Evolutionary conservation across 64 coral and sea anemone species (phyloP).

Genomic region (Trachythela sp.): DNA sequence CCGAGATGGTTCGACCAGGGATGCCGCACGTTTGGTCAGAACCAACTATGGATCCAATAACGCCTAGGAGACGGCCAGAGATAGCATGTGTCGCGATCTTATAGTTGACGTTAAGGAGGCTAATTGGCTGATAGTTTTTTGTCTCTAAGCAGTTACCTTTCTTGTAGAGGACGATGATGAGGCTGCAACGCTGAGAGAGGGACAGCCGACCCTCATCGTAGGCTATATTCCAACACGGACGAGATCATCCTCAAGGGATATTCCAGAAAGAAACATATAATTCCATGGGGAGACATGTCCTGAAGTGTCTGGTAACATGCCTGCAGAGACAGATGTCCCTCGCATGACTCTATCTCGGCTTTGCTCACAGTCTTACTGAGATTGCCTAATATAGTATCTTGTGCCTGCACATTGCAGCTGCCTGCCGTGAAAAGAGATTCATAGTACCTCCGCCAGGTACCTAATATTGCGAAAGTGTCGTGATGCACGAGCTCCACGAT

Average conservation of each 20-base stretch:
- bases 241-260: neutral
- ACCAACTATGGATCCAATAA: no score
- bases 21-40: no score
- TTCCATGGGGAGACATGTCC: neutral
- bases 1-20: no score
- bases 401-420: neutral
- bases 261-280: neutral
- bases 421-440: neutral
- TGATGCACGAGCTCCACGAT: neutral
- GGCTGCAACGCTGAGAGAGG: no score
- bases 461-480: neutral
- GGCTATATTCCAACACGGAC: neutral
- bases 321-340: no score
- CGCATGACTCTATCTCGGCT: no score
- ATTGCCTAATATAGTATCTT: no score
- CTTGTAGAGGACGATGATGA: conserved; percentile 28
- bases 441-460: neutral
- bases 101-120: conserved; percentile 26
- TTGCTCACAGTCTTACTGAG: no score
- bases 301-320: neutral
- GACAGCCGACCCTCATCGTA: neutral
- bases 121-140: conserved; percentile 47
- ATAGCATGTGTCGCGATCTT: conserved; percentile 55
- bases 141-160: neutral
- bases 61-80: no score